phyloP scores from a whole-genome alignment of 2,888 invertebrate genomes.

The Sicus ferrugineus region DNA sequence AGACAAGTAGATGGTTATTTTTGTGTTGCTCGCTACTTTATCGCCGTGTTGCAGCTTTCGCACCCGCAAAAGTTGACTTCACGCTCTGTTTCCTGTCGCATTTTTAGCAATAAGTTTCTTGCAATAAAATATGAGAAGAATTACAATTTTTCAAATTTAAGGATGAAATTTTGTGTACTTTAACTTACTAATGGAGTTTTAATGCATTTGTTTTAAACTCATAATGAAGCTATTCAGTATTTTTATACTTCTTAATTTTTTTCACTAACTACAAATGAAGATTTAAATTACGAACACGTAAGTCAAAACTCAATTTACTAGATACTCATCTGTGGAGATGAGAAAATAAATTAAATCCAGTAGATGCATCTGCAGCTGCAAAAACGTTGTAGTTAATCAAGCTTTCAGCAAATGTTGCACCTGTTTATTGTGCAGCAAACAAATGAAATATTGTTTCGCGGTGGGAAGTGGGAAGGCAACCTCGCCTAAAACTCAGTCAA shows the following conservation, averaged over 20 bases:
- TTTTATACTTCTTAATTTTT: no score
- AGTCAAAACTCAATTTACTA: slow-evolving; percentile 20
- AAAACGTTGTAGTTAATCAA: slow-evolving; percentile 14
- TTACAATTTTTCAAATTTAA: no score
- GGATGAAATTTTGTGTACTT: no score
- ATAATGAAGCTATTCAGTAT: no score
- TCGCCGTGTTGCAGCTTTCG: slow-evolving; percentile 14
- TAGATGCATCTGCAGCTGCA: not conserved
- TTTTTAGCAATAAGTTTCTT: not conserved
- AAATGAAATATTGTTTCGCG: slow-evolving; percentile 21
- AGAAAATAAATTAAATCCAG: slow-evolving; percentile 12
- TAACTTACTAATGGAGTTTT: no score
- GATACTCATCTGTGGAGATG: slow-evolving; percentile 23
- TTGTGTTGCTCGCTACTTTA: not conserved
- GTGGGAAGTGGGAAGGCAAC: no score
- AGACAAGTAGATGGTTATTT: slow-evolving; percentile 1
- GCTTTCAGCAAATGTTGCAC: slow-evolving; percentile 20
- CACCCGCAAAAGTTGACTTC: slow-evolving; percentile 6
- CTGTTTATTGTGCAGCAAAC: slow-evolving; percentile 24
- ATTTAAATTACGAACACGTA: no score
- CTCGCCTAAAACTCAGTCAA: no score
- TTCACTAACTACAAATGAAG: not conserved
- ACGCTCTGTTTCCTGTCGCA: slow-evolving; percentile 15
- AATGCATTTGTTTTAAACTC: no score
- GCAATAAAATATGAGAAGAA: no score